Percentiles rank a stretch among this genome's conserved stretches.
These are phyloP conservation scores for Mesaphorura yosii DNA, from an alignment of 1,140 invertebrate genomes.

Conservation along the genomic window DNA sequence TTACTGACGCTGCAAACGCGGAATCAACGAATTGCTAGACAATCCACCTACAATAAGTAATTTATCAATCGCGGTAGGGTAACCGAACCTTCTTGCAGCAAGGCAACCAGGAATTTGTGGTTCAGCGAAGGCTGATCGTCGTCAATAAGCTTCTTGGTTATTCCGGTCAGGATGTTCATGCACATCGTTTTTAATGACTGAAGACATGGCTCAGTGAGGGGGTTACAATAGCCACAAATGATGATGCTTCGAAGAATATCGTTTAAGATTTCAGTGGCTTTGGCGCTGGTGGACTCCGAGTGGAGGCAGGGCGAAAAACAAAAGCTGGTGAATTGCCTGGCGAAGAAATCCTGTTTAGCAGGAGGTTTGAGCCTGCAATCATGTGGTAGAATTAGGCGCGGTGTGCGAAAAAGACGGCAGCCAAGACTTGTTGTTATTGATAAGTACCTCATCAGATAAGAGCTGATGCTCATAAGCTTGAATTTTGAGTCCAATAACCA, in stretches of 20 bases:
- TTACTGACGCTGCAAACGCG: constrained; percentile 12
- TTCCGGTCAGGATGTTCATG: not conserved
- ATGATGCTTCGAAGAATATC: constrained; percentile 11
- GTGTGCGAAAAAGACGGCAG: not conserved
- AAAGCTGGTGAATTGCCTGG: constrained; percentile 12
- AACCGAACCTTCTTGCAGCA: constrained; percentile 6
- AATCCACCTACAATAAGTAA: not conserved
- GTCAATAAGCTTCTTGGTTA: not conserved
- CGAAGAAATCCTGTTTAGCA: constrained; percentile 3
- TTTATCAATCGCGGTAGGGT: too few relatives aligned
- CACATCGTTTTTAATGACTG: not conserved
- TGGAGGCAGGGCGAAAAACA: constrained; percentile 12
- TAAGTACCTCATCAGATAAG: constrained; percentile 26
- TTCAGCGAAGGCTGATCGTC: not conserved
- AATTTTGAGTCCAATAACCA: constrained; percentile 20
- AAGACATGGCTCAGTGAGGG: not conserved
- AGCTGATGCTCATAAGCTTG: constrained; percentile 9
- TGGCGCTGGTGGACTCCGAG: not conserved
- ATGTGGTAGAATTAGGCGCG: constrained; percentile 1
- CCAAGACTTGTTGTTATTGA: constrained; percentile 8
- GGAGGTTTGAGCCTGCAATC: not conserved
- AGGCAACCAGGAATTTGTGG: constrained; percentile 2
- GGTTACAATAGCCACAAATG: constrained; percentile 12
- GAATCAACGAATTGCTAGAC: not conserved
- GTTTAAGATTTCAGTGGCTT: constrained; percentile 12